Evolutionary conservation across 2,113 vertebrate species (phyloP).

Genomic region (Carlito syrichta): DNA sequence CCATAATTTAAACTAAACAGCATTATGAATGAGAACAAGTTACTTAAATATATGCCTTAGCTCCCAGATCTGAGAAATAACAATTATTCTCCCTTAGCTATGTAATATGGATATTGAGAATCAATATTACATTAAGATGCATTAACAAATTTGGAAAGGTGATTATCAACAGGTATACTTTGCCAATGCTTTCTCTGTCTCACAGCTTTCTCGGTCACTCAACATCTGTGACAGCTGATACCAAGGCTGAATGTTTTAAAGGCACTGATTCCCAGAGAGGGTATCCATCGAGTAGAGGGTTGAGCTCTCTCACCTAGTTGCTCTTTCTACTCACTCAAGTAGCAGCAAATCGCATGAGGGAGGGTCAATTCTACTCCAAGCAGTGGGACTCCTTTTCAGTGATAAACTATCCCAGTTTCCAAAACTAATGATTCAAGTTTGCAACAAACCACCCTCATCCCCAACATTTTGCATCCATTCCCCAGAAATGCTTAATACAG

Average conservation of each 20-base stretch:
- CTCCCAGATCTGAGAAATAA: neutral
- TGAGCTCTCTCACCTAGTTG: neutral
- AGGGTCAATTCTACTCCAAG: neutral
- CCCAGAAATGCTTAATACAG: neutral
- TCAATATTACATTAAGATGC: neutral
- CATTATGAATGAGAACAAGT: neutral
- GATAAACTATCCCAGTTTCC: neutral
- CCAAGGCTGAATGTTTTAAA: constrained; percentile 13
- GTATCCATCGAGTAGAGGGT: neutral
- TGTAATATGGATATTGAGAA: constrained; percentile 1
- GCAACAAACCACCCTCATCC: neutral
- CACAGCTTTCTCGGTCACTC: neutral
- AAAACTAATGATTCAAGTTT: constrained; percentile 15
- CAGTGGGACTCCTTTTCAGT: neutral
- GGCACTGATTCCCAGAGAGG: neutral
- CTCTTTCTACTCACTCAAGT: neutral
- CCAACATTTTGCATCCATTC: neutral
- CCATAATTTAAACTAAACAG: neutral
- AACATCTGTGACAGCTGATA: neutral
- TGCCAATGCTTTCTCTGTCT: neutral
- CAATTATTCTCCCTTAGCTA: constrained; percentile 15
- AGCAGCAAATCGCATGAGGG: neutral
- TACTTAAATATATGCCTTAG: constrained; percentile 23
- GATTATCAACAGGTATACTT: neutral
- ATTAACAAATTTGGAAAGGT: constrained; percentile 18